Base-by-base conservation (phyloP, 2,113 vertebrate species). In the Podarcis cretensis region DNA sequence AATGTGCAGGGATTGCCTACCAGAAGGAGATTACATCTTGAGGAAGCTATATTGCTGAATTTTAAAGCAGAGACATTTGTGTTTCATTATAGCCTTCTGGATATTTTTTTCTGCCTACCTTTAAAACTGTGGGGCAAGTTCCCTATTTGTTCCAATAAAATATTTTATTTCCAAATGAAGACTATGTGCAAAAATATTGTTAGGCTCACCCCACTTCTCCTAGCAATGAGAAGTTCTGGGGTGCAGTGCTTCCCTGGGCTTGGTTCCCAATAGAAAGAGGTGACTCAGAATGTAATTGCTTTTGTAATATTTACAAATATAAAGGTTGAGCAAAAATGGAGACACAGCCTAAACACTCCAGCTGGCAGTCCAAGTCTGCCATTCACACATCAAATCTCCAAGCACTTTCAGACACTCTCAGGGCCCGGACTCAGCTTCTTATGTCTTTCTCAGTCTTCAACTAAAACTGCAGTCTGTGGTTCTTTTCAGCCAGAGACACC, bases 11-110 rank as follows among this genome's bases (percentile, higher is more conserved):
- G 79, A 85, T 75, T 0, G 48, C 68, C 69, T 23, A 91, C 81
- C 0, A 80, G 73, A 2, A 87, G 65, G 74, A 93, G 43, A 78
- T 88, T 89, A 3, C 84, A 32, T 83, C 59, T 43, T 71, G 37
- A 92, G 12, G 2, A 85, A 71, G 90, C 91, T 54, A 68, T 40
- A 75, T 9, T 81, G 40, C 27, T 92, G 40, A 89, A 89, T 25
- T 86, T 80, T 81, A 77, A 92, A 87, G 48, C 65, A 89, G 6
- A 40, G 1, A 74, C 86, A 40, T 2, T 87, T 91, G 90, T 87
- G 9, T 89, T 87, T 89, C 86, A 63, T 8, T 81, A 25, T 2
- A 74, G 57, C 23, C 69, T 66, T 35, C 0, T 1, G 25, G 27
- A 35, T 65, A 43, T 0, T 80, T 92, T 79, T 92, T 83, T 69